Base-by-base conservation (phyloP, 1,140 invertebrate genomes). In the Whitmania pigra region DNA sequence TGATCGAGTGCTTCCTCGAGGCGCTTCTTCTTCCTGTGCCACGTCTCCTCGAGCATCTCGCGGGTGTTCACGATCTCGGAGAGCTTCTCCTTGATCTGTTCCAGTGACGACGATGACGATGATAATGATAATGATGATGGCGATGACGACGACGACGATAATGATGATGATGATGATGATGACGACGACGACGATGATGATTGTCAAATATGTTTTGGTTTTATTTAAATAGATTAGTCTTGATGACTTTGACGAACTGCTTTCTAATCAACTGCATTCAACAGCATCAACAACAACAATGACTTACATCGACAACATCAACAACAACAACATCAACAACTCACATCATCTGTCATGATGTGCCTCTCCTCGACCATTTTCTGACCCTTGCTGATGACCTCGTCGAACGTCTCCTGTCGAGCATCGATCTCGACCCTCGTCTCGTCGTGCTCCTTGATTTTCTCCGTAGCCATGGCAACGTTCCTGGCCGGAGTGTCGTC, bases 1-100 rank as follows among this genome's bases (percentile, higher is more conserved):
- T 94, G 83, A 80, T 97, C 93, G 74, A 94, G 93, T 63, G 96
- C 84, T 80, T 99, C 94, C 80, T 96, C 92, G 29, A 98, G 83
- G 76, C 92, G 89, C 3, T 94, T 87, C 89, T 85, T 97, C 92
- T 57, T 93, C 92, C 78, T 96, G 90, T 69, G 92, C 94, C 75
- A 96, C 90, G 85, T 97, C 92, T 80, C 93, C 85, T 54, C 93
- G 91, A 84, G 97, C 95, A 82, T 96, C 91, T 85, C 97, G 95
- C 55, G 96, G 90, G 85, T 96, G 90, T 85, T 94, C 82, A 82
- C 92, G 88, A 93, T 81, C 85, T 83, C 93, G 88, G 73, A 92
- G 82, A 84, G 95, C 91, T 85, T 97, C 89, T 92, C 92, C 93
- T 83, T 91, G 86, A 86, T 97, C 94, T 84, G 94, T 90, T 7